Percentiles rank a stretch among this genome's conserved stretches.
Evolutionary conservation across 1,140 invertebrate species (phyloP).

Genomic region (Drosophila ficusphila): DNA sequence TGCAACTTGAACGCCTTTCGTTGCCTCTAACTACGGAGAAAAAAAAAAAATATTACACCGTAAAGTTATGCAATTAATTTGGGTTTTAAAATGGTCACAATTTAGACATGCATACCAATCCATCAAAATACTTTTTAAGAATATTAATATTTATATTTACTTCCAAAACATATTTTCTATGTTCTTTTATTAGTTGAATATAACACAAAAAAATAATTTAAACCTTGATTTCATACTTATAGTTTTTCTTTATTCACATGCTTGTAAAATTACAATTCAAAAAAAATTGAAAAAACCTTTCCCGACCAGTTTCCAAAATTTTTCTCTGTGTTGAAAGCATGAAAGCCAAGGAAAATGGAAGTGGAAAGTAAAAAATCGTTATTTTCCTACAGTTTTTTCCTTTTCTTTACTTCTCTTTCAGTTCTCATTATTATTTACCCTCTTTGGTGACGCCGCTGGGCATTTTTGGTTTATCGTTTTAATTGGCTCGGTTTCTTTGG

Average conservation of each 20-base stretch:
- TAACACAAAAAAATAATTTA: too few species aligned
- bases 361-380: slow-evolving; percentile 12
- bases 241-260: too few species aligned
- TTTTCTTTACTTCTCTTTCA: slow-evolving; percentile 6
- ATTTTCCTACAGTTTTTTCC: slow-evolving; percentile 7
- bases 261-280: too few species aligned
- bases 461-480: slow-evolving; percentile 78
- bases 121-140: neutral
- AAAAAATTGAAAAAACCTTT: neutral
- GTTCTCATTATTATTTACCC: slow-evolving; percentile 30
- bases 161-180: too few species aligned
- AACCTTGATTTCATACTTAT: too few species aligned
- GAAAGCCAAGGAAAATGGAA: neutral
- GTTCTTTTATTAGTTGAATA: too few species aligned
- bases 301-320: neutral
- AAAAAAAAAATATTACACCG: neutral
- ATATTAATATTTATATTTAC: neutral
- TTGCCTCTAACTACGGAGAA: slow-evolving; percentile 29
- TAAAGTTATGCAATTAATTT: too few species aligned
- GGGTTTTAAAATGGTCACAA: too few species aligned
- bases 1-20: slow-evolving; percentile 47
- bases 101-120: too few species aligned
- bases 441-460: slow-evolving; percentile 38
- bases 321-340: neutral
- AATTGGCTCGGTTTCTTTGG: slow-evolving; percentile 61